phyloP scores from a whole-genome alignment of 2,797 vertebrate species.

The Xenentodon cancila region DNA sequence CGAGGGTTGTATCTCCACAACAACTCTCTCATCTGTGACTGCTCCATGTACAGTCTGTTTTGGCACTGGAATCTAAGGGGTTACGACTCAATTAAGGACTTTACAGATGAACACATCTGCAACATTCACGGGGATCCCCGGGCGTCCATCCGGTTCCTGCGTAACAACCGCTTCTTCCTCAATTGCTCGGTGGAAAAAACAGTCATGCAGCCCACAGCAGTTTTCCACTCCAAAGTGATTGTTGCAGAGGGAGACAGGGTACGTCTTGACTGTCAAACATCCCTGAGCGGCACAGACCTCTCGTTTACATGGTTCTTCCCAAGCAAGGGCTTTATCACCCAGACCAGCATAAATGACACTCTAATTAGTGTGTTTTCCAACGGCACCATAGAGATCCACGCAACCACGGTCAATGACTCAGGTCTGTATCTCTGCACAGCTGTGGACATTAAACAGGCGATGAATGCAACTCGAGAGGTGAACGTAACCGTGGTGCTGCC shows the following conservation, averaged over 20 bases:
- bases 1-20: conserved; percentile 93
- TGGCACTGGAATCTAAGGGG: conserved; percentile 88
- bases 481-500: conserved; percentile 86
- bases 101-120: conserved; percentile 87
- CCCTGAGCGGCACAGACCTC: conserved; percentile 68
- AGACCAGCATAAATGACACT: conserved; percentile 79
- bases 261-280: conserved; percentile 86
- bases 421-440: conserved; percentile 92
- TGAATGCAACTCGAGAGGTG: conserved; percentile 88
- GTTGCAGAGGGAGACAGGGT: conserved; percentile 81
- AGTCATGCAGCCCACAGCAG: conserved; percentile 51
- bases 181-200: conserved; percentile 83
- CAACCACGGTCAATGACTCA: conserved; percentile 81
- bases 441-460: conserved; percentile 78
- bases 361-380: conserved; percentile 83
- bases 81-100: conserved; percentile 86
- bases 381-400: conserved; percentile 88
- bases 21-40: conserved; percentile 92
- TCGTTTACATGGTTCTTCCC: conserved; percentile 89
- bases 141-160: conserved; percentile 85
- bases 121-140: conserved; percentile 78
- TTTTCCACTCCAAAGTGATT: conserved; percentile 71
- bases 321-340: conserved; percentile 82
- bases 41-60: conserved; percentile 89
- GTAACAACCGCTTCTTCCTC: conserved; percentile 83